Conservation (phyloP, 2,888 invertebrate species). For the Vannuccia rotundouncinata region DNA sequence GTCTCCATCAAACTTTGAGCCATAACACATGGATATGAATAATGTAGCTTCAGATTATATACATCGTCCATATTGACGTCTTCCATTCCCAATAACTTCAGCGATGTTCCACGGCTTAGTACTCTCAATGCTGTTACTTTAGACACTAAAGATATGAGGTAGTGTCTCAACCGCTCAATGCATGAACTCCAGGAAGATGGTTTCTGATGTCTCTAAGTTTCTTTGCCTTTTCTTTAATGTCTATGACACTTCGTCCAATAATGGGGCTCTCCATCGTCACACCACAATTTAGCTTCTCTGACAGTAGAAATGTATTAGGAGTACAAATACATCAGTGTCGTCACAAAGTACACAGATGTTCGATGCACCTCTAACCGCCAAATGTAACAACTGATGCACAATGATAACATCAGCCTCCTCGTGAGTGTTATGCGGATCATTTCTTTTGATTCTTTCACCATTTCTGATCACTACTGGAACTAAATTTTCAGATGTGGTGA, state of each 20-base stretch:
- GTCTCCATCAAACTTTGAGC: conserved; percentile 12
- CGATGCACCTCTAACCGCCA: background rate
- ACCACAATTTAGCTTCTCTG: background rate
- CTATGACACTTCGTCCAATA: background rate
- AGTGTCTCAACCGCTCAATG: conserved; percentile 15
- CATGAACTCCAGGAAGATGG: conserved; percentile 6
- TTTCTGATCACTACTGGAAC: background rate
- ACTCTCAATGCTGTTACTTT: background rate
- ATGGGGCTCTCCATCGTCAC: background rate
- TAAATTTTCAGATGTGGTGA: background rate
- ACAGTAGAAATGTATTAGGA: conserved; percentile 6
- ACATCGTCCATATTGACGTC: conserved; percentile 23
- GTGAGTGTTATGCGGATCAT: background rate
- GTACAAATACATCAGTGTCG: background rate
- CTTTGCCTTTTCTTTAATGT: conserved; percentile 11
- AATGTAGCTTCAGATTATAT: conserved; percentile 1
- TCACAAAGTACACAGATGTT: background rate
- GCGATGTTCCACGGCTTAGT: background rate
- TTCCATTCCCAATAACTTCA: conserved; percentile 23
- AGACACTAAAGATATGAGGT: background rate
- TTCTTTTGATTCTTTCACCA: background rate
- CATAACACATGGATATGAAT: conserved; percentile 26
- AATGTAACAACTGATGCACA: background rate
- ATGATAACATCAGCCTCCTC: background rate
- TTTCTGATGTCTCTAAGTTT: conserved; percentile 20